Evolutionary conservation across 37 sponge, comb jelly and placozoan genomes (phyloP).

Genomic region (Haliclona indistincta): DNA sequence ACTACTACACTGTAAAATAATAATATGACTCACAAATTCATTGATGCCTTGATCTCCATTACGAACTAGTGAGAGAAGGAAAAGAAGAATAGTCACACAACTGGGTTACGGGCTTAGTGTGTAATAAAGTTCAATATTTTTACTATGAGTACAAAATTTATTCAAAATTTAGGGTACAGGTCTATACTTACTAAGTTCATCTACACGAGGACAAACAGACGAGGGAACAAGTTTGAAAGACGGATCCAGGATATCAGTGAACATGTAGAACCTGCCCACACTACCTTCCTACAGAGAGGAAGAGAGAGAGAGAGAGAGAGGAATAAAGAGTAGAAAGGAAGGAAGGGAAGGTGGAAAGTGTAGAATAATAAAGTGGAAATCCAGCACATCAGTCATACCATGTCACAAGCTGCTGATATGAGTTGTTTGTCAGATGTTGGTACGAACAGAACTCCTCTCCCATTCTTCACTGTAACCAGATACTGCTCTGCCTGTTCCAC

Average conservation of each 20-base stretch:
- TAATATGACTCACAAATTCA: neutral
- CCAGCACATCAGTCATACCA: neutral
- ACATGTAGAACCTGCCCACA: conserved; percentile 30
- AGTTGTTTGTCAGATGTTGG: too few species aligned
- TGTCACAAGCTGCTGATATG: too few species aligned
- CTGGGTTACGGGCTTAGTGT: neutral
- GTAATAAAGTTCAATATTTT: too few species aligned
- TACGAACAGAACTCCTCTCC: too few species aligned
- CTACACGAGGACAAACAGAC: too few species aligned
- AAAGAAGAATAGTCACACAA: neutral
- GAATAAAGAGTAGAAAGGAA: neutral
- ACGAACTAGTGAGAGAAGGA: conserved; percentile 19
- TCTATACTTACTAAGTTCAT: too few species aligned
- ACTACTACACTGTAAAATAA: neutral
- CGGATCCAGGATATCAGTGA: conserved; percentile 16
- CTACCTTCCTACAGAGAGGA: conserved; percentile 2
- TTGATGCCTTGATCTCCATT: conserved; percentile 33
- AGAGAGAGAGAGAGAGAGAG: conserved; percentile 22
- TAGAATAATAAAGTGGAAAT: neutral
- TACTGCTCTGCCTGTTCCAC: too few species aligned
- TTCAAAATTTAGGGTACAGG: too few species aligned
- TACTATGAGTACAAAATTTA: too few species aligned
- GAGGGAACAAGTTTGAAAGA: conserved; percentile 41
- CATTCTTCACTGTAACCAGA: too few species aligned
- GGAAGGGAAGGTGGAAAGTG: neutral